phyloP scores from a whole-genome alignment of 2,797 vertebrate genomes.

The Helostoma temminkii region DNA sequence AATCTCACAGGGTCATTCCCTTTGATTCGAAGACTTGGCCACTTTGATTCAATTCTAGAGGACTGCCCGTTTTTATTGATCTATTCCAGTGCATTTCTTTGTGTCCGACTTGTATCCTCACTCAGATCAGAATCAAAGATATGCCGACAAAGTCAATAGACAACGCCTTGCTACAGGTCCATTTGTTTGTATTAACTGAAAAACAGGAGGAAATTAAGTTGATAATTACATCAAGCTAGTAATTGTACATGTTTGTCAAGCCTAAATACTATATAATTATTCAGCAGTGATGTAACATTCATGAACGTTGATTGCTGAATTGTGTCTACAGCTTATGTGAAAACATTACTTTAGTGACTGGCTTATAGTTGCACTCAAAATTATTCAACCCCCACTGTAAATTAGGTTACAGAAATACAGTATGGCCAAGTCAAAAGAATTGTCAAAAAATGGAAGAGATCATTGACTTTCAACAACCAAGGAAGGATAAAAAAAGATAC shows the following conservation, averaged over 20 bases:
- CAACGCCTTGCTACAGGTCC: conserved; percentile 27
- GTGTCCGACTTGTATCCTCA: conserved; percentile 55
- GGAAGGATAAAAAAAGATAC: no score
- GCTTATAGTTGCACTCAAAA: no score
- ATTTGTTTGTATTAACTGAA: conserved; percentile 47
- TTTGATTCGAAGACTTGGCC: conserved; percentile 65
- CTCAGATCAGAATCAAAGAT: conserved; percentile 64
- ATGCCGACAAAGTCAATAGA: conserved; percentile 56
- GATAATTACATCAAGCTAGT: conserved; percentile 58
- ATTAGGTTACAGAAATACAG: no score
- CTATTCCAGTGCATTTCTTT: conserved; percentile 34
- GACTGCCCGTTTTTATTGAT: conserved; percentile 65
- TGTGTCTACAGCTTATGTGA: conserved; percentile 1
- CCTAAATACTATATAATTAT: conserved; percentile 23
- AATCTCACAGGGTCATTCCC: conserved; percentile 39
- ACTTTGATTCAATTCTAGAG: conserved; percentile 62
- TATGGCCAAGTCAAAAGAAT: no score
- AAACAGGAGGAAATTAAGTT: conserved; percentile 42
- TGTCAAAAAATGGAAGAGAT: no score
- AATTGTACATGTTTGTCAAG: conserved; percentile 47
- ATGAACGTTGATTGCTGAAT: conserved; percentile 13
- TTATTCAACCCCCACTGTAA: no score
- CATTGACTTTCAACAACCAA: no score
- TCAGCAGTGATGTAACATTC: conserved; percentile 19
- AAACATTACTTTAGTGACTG: no score